Evolutionary conservation across 2,113 vertebrate genomes (phyloP).

Genomic region (Willisornis vidua): DNA sequence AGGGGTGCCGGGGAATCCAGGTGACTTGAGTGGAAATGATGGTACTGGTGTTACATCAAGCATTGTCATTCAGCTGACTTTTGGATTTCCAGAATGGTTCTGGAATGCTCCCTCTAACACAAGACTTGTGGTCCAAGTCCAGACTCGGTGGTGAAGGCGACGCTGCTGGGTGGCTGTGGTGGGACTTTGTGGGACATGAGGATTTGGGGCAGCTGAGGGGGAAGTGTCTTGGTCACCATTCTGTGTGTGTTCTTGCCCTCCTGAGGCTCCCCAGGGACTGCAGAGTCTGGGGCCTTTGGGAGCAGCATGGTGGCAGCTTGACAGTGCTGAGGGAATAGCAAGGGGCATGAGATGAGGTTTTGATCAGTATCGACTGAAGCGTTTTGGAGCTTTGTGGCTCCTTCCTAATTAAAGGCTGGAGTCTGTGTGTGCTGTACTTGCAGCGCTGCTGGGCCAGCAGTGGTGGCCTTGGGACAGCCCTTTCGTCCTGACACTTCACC

Average conservation of each 20-base stretch:
- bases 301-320: rapidly evolving
- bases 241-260: rapidly evolving
- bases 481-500: neutral
- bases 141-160: neutral
- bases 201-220: neutral
- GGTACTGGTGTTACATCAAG: neutral
- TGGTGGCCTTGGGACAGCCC: neutral
- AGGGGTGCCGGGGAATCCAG: neutral
- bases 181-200: neutral
- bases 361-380: neutral
- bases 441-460: neutral
- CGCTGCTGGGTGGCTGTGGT: rapidly evolving
- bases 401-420: neutral
- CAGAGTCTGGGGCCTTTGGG: rapidly evolving
- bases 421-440: neutral
- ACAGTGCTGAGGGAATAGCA: rapidly evolving
- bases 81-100: neutral
- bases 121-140: neutral
- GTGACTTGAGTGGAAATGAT: neutral
- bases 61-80: neutral
- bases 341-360: neutral
- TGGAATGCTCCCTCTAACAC: neutral
- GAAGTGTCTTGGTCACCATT: neutral
- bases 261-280: neutral
- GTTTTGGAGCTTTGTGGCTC: neutral